Conservation (phyloP, 1,140 invertebrate species). For the Lordiphosa collinella region DNA sequence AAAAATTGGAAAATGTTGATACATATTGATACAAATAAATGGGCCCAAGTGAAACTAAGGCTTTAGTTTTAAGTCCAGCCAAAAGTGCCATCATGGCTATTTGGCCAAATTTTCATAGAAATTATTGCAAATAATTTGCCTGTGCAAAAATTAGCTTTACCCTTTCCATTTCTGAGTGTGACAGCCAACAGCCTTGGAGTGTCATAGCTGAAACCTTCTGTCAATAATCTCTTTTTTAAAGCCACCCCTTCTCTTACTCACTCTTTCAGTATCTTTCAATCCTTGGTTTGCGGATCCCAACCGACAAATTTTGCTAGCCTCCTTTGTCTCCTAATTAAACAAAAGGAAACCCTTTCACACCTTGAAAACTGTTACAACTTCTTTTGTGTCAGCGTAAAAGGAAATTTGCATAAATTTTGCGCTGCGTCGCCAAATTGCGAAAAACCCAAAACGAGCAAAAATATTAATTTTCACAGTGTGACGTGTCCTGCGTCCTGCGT, state of each 20-base stretch:
- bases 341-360: slow-evolving; percentile 71
- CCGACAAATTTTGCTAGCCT: background rate
- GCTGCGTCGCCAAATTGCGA: slow-evolving; percentile 37
- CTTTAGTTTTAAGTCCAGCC: no score
- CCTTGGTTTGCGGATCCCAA: background rate
- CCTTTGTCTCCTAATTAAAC: slow-evolving; percentile 69
- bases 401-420: slow-evolving; percentile 74
- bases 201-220: slow-evolving; percentile 1
- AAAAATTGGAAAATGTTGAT: no score
- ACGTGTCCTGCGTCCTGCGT: slow-evolving; percentile 31
- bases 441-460: slow-evolving; percentile 59
- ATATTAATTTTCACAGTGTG: slow-evolving; percentile 75
- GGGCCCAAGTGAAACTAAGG: no score
- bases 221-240: slow-evolving; percentile 12
- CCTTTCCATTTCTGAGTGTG: background rate
- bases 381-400: slow-evolving; percentile 49
- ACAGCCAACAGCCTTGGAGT: slow-evolving; percentile 1
- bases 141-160: no score
- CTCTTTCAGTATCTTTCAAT: background rate
- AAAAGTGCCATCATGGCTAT: no score
- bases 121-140: no score
- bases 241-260: background rate
- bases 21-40: no score
- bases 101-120: no score
- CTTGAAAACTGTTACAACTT: slow-evolving; percentile 71